A percentile compares a stretch with the other conserved stretches of the same genome.
Evolutionary conservation across 1,140 invertebrate genomes (phyloP).

Genomic region (Phymastichus coffea): DNA sequence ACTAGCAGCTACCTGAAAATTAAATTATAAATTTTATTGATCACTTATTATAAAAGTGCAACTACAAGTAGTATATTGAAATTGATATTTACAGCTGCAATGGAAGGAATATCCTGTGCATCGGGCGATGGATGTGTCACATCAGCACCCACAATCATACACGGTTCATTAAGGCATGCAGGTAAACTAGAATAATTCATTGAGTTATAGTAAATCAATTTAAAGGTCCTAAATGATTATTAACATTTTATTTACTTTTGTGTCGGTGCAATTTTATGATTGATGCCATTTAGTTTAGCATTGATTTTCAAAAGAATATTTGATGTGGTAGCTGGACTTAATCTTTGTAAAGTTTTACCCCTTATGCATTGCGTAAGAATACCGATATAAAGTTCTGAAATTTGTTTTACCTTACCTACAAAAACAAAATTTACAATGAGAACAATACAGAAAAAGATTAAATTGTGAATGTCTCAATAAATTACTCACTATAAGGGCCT

Average conservation of each 20-base stretch:
- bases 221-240: too few species aligned
- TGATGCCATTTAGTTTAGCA: constrained; percentile 81
- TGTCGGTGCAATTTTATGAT: constrained; percentile 63
- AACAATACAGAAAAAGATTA: constrained; percentile 2
- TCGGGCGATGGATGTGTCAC: constrained; percentile 84
- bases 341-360: constrained; percentile 55
- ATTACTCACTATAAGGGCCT: constrained; percentile 51
- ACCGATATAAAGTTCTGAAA: constrained; percentile 72
- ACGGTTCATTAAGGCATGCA: constrained; percentile 47
- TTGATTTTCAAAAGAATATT: constrained; percentile 86
- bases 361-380: constrained; percentile 83
- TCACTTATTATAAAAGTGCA: too few species aligned
- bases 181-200: constrained; percentile 32
- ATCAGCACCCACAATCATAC: constrained; percentile 82
- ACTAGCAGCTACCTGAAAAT: constrained; percentile 64
- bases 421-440: constrained; percentile 11
- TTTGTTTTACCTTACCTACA: constrained; percentile 65
- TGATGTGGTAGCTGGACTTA: constrained; percentile 53
- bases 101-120: constrained; percentile 67
- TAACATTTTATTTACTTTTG: constrained; percentile 27
- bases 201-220: background rate
- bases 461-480: background rate
- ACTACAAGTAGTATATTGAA: too few species aligned
- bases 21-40: background rate
- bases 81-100: constrained; percentile 68